Evolutionary conservation across 2,888 invertebrate species (phyloP).

Genomic region (Copidosoma aretas): DNA sequence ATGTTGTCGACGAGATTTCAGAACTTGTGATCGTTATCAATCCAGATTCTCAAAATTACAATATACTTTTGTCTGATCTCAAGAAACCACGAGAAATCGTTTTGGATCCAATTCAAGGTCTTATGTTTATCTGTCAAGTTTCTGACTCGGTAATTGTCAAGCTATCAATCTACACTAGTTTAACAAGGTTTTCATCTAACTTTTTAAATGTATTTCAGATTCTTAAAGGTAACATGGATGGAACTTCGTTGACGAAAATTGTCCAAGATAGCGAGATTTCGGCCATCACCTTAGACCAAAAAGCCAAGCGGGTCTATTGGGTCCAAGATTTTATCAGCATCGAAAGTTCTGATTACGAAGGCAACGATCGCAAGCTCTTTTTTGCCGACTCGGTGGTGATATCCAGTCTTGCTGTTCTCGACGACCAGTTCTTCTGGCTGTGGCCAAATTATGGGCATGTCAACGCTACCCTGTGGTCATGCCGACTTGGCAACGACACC

Average conservation of each 20-base stretch:
- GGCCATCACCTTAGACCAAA: background rate
- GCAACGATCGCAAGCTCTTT: background rate
- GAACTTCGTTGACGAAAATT: background rate
- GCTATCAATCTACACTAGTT: background rate
- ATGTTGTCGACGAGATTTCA: background rate
- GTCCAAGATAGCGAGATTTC: background rate
- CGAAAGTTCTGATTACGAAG: background rate
- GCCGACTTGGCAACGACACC: background rate
- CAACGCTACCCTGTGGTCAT: background rate
- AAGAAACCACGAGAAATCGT: constrained; percentile 12
- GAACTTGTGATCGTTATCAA: background rate
- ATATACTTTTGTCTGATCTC: background rate
- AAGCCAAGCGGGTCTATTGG: background rate
- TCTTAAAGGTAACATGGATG: constrained; percentile 10
- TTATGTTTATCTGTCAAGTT: constrained; percentile 17
- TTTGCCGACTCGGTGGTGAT: background rate
- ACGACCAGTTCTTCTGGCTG: constrained; percentile 2
- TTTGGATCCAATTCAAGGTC: constrained; percentile 3
- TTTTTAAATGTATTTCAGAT: constrained; percentile 17
- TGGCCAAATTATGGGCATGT: background rate
- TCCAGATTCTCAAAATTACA: background rate
- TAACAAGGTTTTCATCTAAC: background rate
- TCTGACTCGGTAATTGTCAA: constrained; percentile 9
- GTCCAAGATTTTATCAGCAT: background rate
- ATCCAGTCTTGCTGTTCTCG: background rate